Evolutionary conservation across 2,113 vertebrate species (phyloP).

Genomic region (Felis chaus): DNA sequence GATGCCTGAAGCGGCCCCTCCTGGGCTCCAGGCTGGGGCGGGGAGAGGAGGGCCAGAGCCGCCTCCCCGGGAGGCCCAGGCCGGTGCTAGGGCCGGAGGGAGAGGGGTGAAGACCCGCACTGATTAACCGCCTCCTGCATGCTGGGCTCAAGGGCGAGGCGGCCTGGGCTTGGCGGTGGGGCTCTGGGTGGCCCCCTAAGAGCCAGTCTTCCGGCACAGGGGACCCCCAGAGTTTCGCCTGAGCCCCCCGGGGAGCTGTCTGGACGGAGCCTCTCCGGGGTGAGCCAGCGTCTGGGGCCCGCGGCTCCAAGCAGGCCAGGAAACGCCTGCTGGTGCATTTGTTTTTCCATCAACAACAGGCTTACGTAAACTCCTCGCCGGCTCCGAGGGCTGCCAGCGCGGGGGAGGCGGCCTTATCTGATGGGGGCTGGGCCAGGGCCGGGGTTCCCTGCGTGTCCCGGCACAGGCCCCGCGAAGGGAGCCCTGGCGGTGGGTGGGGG

Average conservation of each 20-base stretch:
- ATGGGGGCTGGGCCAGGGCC: conserved; percentile 62
- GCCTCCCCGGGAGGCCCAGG: background rate
- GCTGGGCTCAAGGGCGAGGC: background rate
- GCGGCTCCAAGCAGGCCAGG: conserved; percentile 67
- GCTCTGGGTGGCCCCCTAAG: conserved; percentile 8
- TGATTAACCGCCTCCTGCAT: background rate
- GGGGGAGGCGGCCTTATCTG: conserved; percentile 73
- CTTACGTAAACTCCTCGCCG: conserved; percentile 80
- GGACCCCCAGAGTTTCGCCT: background rate
- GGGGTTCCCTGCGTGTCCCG: conserved; percentile 62
- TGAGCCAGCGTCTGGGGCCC: conserved; percentile 65
- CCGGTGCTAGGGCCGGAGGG: background rate
- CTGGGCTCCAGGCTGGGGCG: background rate
- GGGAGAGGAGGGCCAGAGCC: background rate
- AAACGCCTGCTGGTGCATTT: conserved; percentile 67
- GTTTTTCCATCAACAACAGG: conserved; percentile 79
- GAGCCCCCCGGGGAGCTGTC: conserved; percentile 42
- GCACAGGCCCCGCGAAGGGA: conserved; percentile 27
- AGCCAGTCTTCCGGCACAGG: background rate
- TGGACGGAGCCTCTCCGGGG: conserved; percentile 21
- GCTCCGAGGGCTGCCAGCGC: conserved; percentile 68
- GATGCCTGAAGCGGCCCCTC: background rate
- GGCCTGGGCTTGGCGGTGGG: background rate
- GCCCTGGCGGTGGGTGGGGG: background rate
- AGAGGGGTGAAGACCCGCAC: background rate